Conservation (phyloP, 2,888 invertebrate genomes). For the Pyrochroa serraticornis region DNA sequence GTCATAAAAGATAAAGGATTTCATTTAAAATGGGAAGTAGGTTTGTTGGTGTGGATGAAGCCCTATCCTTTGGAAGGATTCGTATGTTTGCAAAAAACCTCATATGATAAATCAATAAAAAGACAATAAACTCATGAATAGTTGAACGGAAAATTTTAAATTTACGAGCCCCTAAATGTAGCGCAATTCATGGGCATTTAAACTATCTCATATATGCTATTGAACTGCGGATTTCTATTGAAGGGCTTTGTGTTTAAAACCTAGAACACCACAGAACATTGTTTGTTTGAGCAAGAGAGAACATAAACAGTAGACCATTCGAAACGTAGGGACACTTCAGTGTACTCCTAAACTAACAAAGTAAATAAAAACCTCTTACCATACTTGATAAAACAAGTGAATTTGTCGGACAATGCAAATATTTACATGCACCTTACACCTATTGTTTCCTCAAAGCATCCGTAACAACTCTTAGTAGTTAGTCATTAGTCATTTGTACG, state of each 20-base stretch:
- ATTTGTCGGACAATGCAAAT: conserved; percentile 23
- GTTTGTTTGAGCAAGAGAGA: conserved; percentile 23
- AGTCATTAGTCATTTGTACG: conserved; percentile 10
- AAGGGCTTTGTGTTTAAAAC: conserved; percentile 26
- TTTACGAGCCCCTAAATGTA: conserved; percentile 20
- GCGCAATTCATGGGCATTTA: conserved; percentile 18
- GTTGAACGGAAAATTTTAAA: conserved; percentile 25
- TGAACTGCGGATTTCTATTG: conserved; percentile 20
- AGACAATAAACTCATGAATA: conserved; percentile 23
- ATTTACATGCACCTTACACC: conserved; percentile 17
- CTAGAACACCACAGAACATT: conserved; percentile 25
- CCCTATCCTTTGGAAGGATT: conserved; percentile 11
- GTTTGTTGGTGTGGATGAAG: conserved; percentile 27
- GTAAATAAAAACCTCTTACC: conserved; percentile 24
- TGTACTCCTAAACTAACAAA: conserved; percentile 23
- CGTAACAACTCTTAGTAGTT: conserved; percentile 3
- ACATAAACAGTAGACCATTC: conserved; percentile 24
- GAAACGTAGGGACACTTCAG: conserved; percentile 15
- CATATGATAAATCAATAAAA: conserved; percentile 26
- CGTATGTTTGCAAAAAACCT: conserved; percentile 13
- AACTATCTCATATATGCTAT: conserved; percentile 24
- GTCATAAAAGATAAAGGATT: conserved; percentile 39
- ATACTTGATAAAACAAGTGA: conserved; percentile 20
- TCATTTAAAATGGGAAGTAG: conserved; percentile 31
- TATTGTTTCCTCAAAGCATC: conserved; percentile 15